A percentile compares a stretch with the other conserved stretches of the same genome.
These are phyloP conservation scores for Boulengeromyrus knoepffleri DNA, from an alignment of 2,113 vertebrate genomes.

Conservation along the genomic window DNA sequence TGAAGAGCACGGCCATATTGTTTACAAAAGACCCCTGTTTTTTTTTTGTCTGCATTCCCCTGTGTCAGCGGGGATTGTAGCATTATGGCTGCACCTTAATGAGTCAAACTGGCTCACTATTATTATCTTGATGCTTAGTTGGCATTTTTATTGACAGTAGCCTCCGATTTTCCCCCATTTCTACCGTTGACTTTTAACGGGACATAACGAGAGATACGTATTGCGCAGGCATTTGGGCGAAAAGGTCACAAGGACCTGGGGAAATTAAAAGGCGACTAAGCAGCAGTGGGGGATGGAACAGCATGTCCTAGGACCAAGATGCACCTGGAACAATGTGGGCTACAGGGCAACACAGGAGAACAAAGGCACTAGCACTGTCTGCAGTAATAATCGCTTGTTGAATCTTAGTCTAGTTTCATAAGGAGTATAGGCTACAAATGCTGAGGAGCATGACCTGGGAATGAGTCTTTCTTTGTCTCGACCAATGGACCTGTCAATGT, in stretches of 20 bases:
- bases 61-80: not conserved
- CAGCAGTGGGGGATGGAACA: not conserved
- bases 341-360: not conserved
- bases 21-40: not conserved
- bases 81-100: not conserved
- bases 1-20: not conserved
- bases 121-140: not conserved
- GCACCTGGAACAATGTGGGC: not conserved
- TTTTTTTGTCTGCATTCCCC: not conserved
- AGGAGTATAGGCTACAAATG: not conserved
- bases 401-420: not conserved
- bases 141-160: not conserved
- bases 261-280: not conserved
- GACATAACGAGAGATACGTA: not conserved
- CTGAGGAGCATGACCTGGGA: not conserved
- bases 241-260: not conserved
- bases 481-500: not conserved
- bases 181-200: not conserved
- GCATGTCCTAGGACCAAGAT: not conserved
- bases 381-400: not conserved
- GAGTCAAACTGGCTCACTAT: not conserved
- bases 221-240: not conserved
- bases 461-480: not conserved
- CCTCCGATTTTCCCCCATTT: not conserved
- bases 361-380: not conserved